A percentile compares a stretch with the other conserved stretches of the same genome.
Conservation (phyloP, 2,113 vertebrate species). For the Halichoeres trimaculatus region DNA sequence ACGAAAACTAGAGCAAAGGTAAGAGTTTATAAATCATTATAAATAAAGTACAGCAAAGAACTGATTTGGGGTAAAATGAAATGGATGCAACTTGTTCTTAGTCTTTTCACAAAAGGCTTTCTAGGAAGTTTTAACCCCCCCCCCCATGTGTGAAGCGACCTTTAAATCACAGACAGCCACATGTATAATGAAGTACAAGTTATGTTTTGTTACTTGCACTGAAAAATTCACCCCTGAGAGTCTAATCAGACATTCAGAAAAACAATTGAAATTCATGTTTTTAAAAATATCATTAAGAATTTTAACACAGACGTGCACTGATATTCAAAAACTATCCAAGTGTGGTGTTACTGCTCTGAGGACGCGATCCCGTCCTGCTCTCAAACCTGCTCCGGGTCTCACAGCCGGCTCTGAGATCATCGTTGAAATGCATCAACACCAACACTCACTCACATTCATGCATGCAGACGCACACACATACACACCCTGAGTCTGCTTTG, state of each 20-base stretch:
- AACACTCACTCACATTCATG: background rate
- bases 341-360: slow-evolving; percentile 53
- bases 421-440: slow-evolving; percentile 55
- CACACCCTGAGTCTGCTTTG: slow-evolving; percentile 24
- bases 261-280: slow-evolving; percentile 40
- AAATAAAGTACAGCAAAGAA: background rate
- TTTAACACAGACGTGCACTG: background rate
- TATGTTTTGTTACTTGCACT: slow-evolving; percentile 11
- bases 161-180: slow-evolving; percentile 6
- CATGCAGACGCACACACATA: slow-evolving; percentile 2
- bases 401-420: slow-evolving; percentile 63
- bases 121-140: background rate
- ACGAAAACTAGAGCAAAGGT: background rate
- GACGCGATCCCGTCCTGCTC: slow-evolving; percentile 45
- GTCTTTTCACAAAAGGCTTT: background rate
- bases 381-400: slow-evolving; percentile 63
- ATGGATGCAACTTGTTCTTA: slow-evolving; percentile 2
- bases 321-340: background rate
- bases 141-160: background rate
- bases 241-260: slow-evolving; percentile 33
- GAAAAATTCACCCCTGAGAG: slow-evolving; percentile 5
- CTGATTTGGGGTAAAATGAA: background rate
- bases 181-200: slow-evolving; percentile 26
- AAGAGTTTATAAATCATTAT: background rate
- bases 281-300: background rate